phyloP scores from a whole-genome alignment of 2,888 invertebrate genomes.

The Hirtodrosophila trivittata region DNA sequence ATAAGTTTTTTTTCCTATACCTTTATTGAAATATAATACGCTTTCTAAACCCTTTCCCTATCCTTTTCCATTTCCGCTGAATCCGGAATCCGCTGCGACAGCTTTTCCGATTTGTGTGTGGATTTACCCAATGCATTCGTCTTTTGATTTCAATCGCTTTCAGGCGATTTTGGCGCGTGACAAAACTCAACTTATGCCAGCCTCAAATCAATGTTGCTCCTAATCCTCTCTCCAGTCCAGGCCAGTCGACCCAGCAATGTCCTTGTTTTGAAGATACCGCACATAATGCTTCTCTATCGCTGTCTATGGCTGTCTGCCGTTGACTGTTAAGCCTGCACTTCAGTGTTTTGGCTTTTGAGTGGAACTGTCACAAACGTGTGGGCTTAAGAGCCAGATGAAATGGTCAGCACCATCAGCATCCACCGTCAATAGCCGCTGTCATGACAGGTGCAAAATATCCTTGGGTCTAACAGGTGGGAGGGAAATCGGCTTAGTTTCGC shows the following conservation, averaged over 20 bases:
- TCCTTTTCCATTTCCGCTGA: slow-evolving; percentile 16
- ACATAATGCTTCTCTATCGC: background rate
- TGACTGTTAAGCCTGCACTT: slow-evolving; percentile 59
- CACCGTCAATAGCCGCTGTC: slow-evolving; percentile 40
- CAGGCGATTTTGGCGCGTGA: slow-evolving; percentile 55
- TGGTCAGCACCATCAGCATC: slow-evolving; percentile 38
- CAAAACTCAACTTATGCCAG: slow-evolving; percentile 73
- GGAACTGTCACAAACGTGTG: slow-evolving; percentile 59
- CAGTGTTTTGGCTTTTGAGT: slow-evolving; percentile 53
- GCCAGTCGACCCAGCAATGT: slow-evolving; percentile 20
- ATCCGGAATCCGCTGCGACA: slow-evolving; percentile 24
- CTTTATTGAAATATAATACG: slow-evolving; percentile 76
- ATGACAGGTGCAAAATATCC: slow-evolving; percentile 20
- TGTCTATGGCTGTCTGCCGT: slow-evolving; percentile 33
- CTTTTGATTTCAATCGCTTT: slow-evolving; percentile 32
- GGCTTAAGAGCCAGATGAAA: slow-evolving; percentile 43
- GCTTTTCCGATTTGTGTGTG: slow-evolving; percentile 23
- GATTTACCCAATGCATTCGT: slow-evolving; percentile 10
- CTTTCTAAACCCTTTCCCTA: slow-evolving; percentile 35
- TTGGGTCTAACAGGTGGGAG: too few species aligned
- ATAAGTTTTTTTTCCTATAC: slow-evolving; percentile 53
- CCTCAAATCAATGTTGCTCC: slow-evolving; percentile 58
- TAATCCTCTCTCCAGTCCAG: slow-evolving; percentile 51
- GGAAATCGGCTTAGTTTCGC: too few species aligned
- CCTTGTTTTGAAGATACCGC: slow-evolving; percentile 4